Evolutionary conservation across 2,888 invertebrate species (phyloP).

Genomic region (Sarcophaga subvicina): DNA sequence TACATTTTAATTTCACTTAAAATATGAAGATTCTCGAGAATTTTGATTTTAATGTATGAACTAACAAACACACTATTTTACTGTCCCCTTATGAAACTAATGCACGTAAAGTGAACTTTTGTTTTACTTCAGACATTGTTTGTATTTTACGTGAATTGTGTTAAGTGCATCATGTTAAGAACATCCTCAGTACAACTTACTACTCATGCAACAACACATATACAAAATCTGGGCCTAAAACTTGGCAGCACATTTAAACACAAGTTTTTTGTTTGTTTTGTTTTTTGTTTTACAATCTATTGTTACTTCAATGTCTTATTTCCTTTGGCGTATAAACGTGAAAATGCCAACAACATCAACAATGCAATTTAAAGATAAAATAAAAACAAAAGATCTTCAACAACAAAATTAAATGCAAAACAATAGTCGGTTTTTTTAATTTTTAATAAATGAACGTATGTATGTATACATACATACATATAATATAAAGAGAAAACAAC

Average conservation of each 20-base stretch:
- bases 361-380: conserved; percentile 38
- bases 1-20: too few species aligned
- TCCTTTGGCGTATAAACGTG: conserved; percentile 33
- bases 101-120: conserved; percentile 57
- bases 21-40: neutral
- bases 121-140: conserved; percentile 39
- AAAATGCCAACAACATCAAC: conserved; percentile 49
- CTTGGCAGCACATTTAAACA: neutral
- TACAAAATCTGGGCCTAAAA: too few species aligned
- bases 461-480: neutral
- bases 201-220: neutral
- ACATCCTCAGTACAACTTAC: neutral
- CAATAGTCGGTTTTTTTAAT: conserved; percentile 62
- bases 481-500: neutral
- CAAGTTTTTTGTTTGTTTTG: neutral
- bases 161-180: conserved; percentile 55
- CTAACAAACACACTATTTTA: conserved; percentile 5
- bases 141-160: conserved; percentile 63
- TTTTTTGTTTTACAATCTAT: neutral
- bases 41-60: neutral
- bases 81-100: conserved; percentile 48
- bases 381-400: conserved; percentile 15
- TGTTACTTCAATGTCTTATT: conserved; percentile 21
- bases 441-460: conserved; percentile 17
- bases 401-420: conserved; percentile 62